These are phyloP conservation scores for Liopterus haemorrhoidalis DNA, from an alignment of 2,888 invertebrate genomes.

Conservation along the genomic window DNA sequence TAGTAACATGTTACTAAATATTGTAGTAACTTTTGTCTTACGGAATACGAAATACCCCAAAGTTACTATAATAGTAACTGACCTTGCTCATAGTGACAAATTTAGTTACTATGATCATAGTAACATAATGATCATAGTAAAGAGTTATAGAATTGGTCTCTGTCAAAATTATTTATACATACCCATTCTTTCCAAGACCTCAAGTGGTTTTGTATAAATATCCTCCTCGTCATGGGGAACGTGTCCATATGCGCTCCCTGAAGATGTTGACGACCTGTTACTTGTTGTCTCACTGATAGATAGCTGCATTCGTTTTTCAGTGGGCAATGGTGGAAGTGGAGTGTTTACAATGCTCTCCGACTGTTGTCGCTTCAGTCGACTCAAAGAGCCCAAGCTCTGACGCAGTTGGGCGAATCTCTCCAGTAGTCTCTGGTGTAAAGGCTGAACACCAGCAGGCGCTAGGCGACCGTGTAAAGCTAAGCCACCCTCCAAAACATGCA, in stretches of 20 bases:
- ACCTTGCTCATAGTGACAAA: no score
- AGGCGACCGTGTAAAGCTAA: constrained; percentile 77
- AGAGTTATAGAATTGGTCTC: no score
- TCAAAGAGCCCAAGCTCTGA: constrained; percentile 64
- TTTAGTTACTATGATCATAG: no score
- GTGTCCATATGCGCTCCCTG: constrained; percentile 50
- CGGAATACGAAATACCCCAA: no score
- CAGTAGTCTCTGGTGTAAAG: constrained; percentile 80
- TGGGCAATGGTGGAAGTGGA: constrained; percentile 75
- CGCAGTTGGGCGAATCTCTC: constrained; percentile 82
- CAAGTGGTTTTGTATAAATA: constrained; percentile 67
- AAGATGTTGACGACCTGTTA: constrained; percentile 44
- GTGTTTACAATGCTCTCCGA: constrained; percentile 79
- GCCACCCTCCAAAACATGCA: constrained; percentile 76
- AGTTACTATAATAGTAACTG: no score
- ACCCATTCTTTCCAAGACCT: constrained; percentile 26
- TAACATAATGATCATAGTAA: no score
- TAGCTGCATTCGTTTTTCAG: constrained; percentile 51
- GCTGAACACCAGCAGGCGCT: constrained; percentile 83
- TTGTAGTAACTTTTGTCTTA: no score
- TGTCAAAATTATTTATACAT: no score
- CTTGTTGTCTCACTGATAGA: constrained; percentile 38
- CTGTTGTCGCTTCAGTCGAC: constrained; percentile 60
- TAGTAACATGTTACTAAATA: no score
- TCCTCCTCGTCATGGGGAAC: constrained; percentile 54